phyloP scores from a whole-genome alignment of 2,797 vertebrate genomes.

The Spinibarbus caldwelli region DNA sequence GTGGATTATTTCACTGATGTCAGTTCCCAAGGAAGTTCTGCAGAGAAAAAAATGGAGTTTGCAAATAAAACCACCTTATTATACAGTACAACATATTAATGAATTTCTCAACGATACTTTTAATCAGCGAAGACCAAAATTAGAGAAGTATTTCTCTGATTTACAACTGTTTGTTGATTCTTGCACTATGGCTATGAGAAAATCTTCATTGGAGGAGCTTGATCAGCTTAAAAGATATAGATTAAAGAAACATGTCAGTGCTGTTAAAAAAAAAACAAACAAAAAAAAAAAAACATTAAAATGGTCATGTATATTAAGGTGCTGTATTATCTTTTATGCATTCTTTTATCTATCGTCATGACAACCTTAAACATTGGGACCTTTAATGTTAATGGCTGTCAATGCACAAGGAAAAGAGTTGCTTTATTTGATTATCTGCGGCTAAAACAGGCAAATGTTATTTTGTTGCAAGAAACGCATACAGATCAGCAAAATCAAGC shows the following conservation, averaged over 20 bases:
- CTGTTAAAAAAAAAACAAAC: neutral
- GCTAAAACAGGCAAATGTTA: neutral
- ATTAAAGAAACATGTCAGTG: neutral
- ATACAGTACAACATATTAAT: neutral
- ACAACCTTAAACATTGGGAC: neutral
- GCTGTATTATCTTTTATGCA: neutral
- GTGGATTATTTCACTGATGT: neutral
- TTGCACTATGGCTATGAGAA: neutral
- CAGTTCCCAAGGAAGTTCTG: neutral
- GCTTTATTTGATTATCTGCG: neutral
- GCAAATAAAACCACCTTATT: neutral
- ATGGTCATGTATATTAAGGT: neutral
- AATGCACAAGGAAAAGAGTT: neutral
- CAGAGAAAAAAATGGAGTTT: neutral
- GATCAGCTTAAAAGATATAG: neutral
- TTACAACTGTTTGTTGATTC: neutral
- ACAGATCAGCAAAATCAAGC: neutral
- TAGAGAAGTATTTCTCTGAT: neutral
- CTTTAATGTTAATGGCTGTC: neutral
- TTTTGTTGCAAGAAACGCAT: neutral
- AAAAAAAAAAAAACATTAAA: neutral
- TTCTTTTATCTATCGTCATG: neutral
- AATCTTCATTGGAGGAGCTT: neutral
- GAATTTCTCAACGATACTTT: neutral
- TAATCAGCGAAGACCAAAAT: neutral